Base-by-base conservation (phyloP, 2,888 invertebrate species). In the Erebia palarica region DNA sequence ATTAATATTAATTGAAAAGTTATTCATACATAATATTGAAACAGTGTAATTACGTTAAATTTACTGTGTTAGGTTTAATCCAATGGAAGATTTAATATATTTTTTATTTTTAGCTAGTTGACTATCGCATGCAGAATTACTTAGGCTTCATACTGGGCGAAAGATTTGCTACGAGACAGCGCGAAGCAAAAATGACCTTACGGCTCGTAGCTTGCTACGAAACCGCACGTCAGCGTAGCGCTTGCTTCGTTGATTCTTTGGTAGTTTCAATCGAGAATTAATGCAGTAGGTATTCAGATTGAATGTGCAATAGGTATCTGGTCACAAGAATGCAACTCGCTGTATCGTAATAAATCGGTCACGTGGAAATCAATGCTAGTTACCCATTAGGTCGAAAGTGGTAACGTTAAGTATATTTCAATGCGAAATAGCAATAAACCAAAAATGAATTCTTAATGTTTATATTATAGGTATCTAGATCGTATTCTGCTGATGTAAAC, bases 71-170 rank as follows among this genome's bases (percentile, higher is more conserved):
- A 91, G 89, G 81, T 79, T 86, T 90, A 92, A 89, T 88, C 85
- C 87, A 86, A 89, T 84, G 86, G 82, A 90, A 89, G 84, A 89
- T 89, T 61, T 92, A 92, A 92, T 92, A 93, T 93, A 92, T 93
- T 91, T 92, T 92, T 92, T 91, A 92, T 92, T 93, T 92, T 90
- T 92, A 92, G 89, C 91, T 93, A 92, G 91, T 91, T 91, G 90
- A 89, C 87, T 91, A 87, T 89, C 91, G 89, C 90, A 87, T 84
- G 83, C 87, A 82, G 84, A 84, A 85, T 36, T 49, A 63, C 67
- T 83, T 67, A 47, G 11, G 53, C 16, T 53, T 55, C 57, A 57
- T 57, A 7, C 47, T 44, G 14, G 5, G 53, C 53, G 42, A 55
- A 42, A 13, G 51, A 16, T 55, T 53, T 53, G 42, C n/a, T 63